Base-by-base conservation (phyloP, 2,797 vertebrate genomes). In the Hylomyscus alleni region DNA sequence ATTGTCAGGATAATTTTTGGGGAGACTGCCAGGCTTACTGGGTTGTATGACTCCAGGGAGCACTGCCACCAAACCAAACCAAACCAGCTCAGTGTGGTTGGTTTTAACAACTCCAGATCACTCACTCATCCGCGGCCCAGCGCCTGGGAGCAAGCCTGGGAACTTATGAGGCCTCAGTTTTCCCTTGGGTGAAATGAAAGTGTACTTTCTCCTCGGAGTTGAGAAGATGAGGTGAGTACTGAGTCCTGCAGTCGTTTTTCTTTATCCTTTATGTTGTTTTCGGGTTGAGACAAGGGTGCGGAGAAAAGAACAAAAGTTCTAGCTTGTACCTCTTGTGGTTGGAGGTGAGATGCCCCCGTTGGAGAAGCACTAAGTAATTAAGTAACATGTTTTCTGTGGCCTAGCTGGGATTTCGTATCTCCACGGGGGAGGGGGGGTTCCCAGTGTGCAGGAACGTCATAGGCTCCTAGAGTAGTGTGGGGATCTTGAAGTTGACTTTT, bases 371-470 rank as follows among this genome's bases (percentile, higher is more conserved):
- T 8, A 2, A 4, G 50, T 91, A 86, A 78, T 67, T 81, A 80
- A 90, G 54, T 54, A 31, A 90, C 91, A 29, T 31, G 29, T 89
- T 89, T 78, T 69, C 54, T 31, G 40, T 0, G 5, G 6, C 8
- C 78, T 26, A 34, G 26, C 9, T 5, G 20, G 26, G 31, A 19
- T 26, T 80, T 89, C 4, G 26, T 29, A 77, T 73, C 14, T 0
- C 31, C 4, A 6, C 0, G 44, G 14, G n/a, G 1, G 4, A 1
- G 3, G 20, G 37, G 17, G 65, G 1, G 12, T 1, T 34, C 19
- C 34, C 52, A 58, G 3, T 0, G 3, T 20, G 24, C 24, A 6
- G 76, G 15, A 52, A 40, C 0, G 10, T 34, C n/a, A 56, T 47
- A 6, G 5, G 31, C 37, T 19, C 6, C 40, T 24, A 7, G 40